These are phyloP conservation scores for Calcarius lapponicus DNA, from an alignment of 2,797 vertebrate genomes.

Conservation along the genomic window DNA sequence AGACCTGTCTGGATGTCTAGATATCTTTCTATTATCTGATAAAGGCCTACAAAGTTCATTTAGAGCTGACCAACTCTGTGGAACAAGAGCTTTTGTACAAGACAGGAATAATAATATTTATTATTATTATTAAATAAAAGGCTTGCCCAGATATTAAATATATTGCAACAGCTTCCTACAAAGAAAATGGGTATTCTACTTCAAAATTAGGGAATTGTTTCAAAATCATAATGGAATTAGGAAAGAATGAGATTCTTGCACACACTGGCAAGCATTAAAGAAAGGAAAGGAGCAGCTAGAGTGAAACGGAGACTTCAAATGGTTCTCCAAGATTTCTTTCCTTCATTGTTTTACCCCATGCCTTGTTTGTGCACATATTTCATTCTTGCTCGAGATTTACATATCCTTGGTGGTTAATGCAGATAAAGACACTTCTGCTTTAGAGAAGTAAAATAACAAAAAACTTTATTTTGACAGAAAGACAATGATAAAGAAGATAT, in stretches of 20 bases:
- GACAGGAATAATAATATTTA: background rate
- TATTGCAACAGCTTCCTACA: background rate
- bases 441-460: background rate
- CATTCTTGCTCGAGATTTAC: background rate
- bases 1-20: background rate
- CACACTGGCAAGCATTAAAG: background rate
- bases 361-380: background rate
- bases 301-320: background rate
- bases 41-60: background rate
- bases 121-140: background rate
- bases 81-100: background rate
- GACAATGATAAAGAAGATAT: background rate
- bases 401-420: background rate
- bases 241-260: background rate
- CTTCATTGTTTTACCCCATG: background rate
- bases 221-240: background rate
- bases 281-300: background rate
- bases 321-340: background rate
- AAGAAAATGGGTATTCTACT: background rate
- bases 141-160: background rate
- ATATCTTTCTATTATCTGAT: background rate
- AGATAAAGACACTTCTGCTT: background rate
- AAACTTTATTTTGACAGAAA: background rate
- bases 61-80: background rate
- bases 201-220: background rate